Evolutionary conservation across 2,888 invertebrate species (phyloP).

Genomic region (Platycheirus rosarum): DNA sequence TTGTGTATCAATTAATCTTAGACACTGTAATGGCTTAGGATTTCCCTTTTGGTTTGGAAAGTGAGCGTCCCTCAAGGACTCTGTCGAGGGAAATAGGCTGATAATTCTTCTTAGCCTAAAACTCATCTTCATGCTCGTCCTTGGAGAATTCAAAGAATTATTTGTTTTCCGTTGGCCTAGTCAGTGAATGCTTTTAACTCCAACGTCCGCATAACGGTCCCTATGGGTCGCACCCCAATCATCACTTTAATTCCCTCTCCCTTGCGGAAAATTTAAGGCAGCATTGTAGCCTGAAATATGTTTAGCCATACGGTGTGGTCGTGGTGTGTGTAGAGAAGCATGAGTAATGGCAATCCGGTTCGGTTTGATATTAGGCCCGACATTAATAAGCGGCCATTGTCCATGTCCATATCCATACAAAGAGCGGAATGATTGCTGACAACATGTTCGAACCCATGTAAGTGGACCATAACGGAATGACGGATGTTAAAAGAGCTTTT

Average conservation of each 20-base stretch:
- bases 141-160: slow-evolving; percentile 7
- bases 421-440: slow-evolving; percentile 35
- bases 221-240: not conserved
- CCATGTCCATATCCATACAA: not conserved
- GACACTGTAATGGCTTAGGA: slow-evolving; percentile 47
- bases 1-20: slow-evolving; percentile 63
- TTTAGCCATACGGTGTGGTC: not conserved
- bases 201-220: not conserved
- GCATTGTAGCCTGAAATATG: slow-evolving; percentile 2
- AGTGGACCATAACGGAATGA: slow-evolving; percentile 68
- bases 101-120: not conserved
- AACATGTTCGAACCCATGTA: slow-evolving; percentile 49
- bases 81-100: not conserved
- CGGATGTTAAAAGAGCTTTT: slow-evolving; percentile 65
- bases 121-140: too few species aligned
- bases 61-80: slow-evolving; percentile 24
- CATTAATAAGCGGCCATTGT: slow-evolving; percentile 54
- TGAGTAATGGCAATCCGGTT: slow-evolving; percentile 60
- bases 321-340: not conserved
- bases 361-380: slow-evolving; percentile 42
- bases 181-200: slow-evolving; percentile 19
- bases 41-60: slow-evolving; percentile 4
- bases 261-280: slow-evolving; percentile 9
- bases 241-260: slow-evolving; percentile 8
- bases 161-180: slow-evolving; percentile 6